phyloP scores from a whole-genome alignment of 2,888 invertebrate genomes.

The Ashinkailepas kermadecensis region DNA sequence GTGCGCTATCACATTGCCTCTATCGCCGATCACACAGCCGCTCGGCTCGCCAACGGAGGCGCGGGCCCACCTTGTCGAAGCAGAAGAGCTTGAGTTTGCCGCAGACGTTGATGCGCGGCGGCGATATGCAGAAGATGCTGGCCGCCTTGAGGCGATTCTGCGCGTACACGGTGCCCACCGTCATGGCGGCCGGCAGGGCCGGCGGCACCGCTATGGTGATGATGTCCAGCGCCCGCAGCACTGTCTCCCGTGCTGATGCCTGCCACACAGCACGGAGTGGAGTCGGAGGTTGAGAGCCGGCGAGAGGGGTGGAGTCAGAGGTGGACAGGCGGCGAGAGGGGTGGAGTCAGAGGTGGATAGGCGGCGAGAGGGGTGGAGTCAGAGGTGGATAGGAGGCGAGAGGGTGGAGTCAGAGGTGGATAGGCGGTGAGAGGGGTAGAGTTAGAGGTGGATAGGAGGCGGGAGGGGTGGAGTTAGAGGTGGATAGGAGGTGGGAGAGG shows the following conservation, averaged over 20 bases:
- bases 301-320: not conserved
- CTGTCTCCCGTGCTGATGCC: constrained; percentile 45
- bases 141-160: constrained; percentile 70
- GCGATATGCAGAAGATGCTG: constrained; percentile 83
- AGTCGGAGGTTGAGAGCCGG: not conserved
- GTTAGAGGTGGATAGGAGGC: too few relatives aligned
- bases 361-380: too few relatives aligned
- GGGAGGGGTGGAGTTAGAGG: too few relatives aligned
- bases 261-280: too few relatives aligned
- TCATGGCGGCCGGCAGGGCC: constrained; percentile 93
- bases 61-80: constrained; percentile 67
- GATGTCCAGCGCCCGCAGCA: constrained; percentile 75
- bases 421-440: too few relatives aligned
- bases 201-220: constrained; percentile 94
- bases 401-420: too few relatives aligned
- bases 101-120: constrained; percentile 84
- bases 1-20: too few relatives aligned
- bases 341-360: too few relatives aligned
- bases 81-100: constrained; percentile 83
- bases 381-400: too few relatives aligned
- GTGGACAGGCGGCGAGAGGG: not conserved
- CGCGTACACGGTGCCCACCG: constrained; percentile 84
- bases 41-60: too few relatives aligned
- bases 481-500: too few relatives aligned
- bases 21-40: too few relatives aligned